phyloP scores from a whole-genome alignment of 2,888 invertebrate genomes.

The Dasypolia templi region DNA sequence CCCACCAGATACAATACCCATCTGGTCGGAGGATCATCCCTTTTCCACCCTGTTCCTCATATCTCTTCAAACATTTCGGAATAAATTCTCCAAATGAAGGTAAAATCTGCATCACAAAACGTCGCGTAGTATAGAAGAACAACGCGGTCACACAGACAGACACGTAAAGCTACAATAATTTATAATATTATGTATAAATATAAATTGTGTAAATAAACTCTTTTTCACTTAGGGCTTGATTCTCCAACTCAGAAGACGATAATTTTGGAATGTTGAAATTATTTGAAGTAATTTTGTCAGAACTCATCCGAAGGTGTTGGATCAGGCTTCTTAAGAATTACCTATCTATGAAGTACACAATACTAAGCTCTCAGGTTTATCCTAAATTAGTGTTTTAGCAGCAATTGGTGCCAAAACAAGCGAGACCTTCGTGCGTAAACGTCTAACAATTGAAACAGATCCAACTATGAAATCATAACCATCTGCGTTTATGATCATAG shows the following conservation, averaged over 20 bases:
- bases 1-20: no score
- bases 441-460: conserved; percentile 1
- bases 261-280: background rate
- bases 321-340: background rate
- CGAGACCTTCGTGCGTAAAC: background rate
- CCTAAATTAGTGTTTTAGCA: background rate
- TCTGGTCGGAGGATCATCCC: no score
- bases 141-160: background rate
- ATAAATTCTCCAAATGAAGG: background rate
- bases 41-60: no score
- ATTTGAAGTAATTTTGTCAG: background rate
- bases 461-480: conserved; percentile 1
- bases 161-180: background rate
- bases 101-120: background rate
- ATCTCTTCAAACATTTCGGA: no score
- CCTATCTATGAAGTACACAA: background rate
- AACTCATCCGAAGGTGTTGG: background rate
- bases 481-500: background rate
- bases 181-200: background rate
- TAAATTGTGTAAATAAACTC: background rate
- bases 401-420: background rate
- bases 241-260: background rate
- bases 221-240: background rate
- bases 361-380: background rate
- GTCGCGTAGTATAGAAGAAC: background rate